These are phyloP conservation scores for Tetragonula carbonaria DNA, from an alignment of 2,888 invertebrate genomes.

Conservation along the genomic window DNA sequence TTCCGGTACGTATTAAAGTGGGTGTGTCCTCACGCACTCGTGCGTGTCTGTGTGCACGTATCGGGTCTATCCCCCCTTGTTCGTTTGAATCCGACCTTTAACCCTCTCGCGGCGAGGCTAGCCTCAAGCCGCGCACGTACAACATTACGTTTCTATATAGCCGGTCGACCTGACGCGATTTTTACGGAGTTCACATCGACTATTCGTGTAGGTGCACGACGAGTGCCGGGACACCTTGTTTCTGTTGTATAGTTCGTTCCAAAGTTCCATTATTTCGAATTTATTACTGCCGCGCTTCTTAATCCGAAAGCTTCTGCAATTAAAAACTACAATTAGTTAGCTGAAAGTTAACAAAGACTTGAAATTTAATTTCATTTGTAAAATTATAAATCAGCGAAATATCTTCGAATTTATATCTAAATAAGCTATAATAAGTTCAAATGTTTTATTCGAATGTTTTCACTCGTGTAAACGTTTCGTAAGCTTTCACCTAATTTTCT, in stretches of 20 bases:
- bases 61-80: conserved; percentile 2
- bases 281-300: neutral
- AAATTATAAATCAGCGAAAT: too few relatives aligned
- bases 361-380: too few relatives aligned
- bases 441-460: too few relatives aligned
- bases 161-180: conserved; percentile 56
- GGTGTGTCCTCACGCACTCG: conserved; percentile 57
- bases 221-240: conserved; percentile 33
- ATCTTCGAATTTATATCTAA: too few relatives aligned
- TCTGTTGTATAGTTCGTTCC: conserved; percentile 19
- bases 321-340: too few relatives aligned
- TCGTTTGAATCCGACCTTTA: conserved; percentile 53
- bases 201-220: conserved; percentile 40
- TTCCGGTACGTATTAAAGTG: conserved; percentile 90
- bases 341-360: too few relatives aligned
- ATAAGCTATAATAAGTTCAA: too few relatives aligned
- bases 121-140: conserved; percentile 42
- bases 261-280: neutral
- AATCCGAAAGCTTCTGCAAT: too few relatives aligned
- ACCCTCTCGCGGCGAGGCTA: conserved; percentile 51
- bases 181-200: conserved; percentile 50
- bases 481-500: too few relatives aligned
- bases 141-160: conserved; percentile 65
- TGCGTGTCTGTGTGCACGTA: conserved; percentile 22
- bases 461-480: too few relatives aligned